A percentile compares a stretch with the other conserved stretches of the same genome.
Conservation (phyloP, 1,140 invertebrate species). For the Copidosoma floridanum region DNA sequence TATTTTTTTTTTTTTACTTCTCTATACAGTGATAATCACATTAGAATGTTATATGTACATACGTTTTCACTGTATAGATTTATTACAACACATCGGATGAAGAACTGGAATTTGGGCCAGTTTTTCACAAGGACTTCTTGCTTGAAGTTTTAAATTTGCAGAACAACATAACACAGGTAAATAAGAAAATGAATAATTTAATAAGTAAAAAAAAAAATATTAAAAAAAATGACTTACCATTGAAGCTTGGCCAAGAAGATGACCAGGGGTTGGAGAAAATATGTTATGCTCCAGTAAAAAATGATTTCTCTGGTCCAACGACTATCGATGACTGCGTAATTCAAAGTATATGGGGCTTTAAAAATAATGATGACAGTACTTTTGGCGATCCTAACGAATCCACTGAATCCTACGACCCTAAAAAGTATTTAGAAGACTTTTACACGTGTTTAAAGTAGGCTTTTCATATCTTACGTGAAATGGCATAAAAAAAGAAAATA, state of each 20-base stretch:
- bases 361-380: too few species aligned
- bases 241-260: constrained; percentile 51
- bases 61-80: constrained; percentile 24
- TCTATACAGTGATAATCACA: too few species aligned
- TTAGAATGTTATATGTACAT: too few species aligned
- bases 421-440: constrained; percentile 49
- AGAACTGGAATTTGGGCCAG: constrained; percentile 66
- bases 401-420: constrained; percentile 58
- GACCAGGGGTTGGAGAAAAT: constrained; percentile 68
- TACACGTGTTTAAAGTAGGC: constrained; percentile 72
- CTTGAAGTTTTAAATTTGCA: constrained; percentile 73
- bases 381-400: constrained; percentile 62
- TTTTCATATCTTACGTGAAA: constrained; percentile 61
- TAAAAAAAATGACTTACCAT: constrained; percentile 23
- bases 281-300: constrained; percentile 82
- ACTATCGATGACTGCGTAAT: constrained; percentile 73
- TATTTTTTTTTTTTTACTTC: too few species aligned
- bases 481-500: neutral
- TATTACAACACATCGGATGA: constrained; percentile 39
- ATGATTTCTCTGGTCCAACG: constrained; percentile 53
- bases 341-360: constrained; percentile 86
- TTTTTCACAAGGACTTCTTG: constrained; percentile 83
- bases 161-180: constrained; percentile 69
- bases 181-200: too few species aligned
- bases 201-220: too few species aligned